These are phyloP conservation scores for Phoeniculus purpureus DNA, from an alignment of 2,797 vertebrate genomes.

Conservation along the genomic window DNA sequence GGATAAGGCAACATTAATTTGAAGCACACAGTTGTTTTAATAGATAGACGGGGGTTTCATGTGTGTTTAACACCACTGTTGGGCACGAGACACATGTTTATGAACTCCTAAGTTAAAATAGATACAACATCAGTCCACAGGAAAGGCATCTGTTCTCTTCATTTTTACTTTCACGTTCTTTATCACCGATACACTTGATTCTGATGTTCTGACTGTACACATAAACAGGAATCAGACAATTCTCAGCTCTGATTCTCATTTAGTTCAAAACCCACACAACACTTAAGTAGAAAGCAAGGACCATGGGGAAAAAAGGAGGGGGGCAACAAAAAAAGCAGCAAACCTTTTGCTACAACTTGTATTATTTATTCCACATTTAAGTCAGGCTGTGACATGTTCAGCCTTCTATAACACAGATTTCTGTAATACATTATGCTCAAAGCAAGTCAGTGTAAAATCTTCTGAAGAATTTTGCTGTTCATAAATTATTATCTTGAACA, in stretches of 20 bases:
- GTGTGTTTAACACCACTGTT: slow-evolving; percentile 1
- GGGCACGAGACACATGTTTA: not conserved
- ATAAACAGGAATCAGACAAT: not conserved
- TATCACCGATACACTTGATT: not conserved
- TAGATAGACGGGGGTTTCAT: not conserved
- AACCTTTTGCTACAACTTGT: not conserved
- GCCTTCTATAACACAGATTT: not conserved
- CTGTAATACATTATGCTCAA: not conserved
- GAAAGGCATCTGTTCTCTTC: not conserved
- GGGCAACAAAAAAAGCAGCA: not conserved
- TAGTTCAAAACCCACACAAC: not conserved
- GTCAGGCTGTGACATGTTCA: not conserved
- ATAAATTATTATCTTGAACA: not conserved
- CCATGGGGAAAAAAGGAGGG: rapidly evolving
- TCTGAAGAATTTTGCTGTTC: not conserved
- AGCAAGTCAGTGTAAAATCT: not conserved
- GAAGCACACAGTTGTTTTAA: not conserved
- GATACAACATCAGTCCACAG: not conserved
- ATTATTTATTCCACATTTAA: not conserved
- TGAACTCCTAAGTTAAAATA: not conserved
- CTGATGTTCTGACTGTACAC: not conserved
- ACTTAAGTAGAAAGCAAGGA: not conserved
- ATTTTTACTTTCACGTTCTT: not conserved
- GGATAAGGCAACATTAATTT: not conserved
- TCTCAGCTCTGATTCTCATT: not conserved